Conservation (phyloP, 2,888 invertebrate genomes). For the Halictus ligatus region DNA sequence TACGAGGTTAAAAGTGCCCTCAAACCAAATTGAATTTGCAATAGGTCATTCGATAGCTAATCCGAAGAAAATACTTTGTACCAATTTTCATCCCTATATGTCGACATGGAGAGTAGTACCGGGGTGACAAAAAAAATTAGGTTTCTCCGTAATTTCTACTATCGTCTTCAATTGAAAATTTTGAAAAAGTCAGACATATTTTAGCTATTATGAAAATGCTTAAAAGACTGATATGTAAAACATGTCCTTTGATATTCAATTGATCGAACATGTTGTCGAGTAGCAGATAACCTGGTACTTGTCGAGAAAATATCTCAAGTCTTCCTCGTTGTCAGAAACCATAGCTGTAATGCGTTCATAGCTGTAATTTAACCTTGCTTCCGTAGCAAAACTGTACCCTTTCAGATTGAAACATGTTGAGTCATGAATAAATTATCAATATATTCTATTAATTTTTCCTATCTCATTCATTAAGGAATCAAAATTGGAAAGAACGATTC, state of each 20-base stretch:
- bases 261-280: not conserved
- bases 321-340: not conserved
- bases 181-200: too few relatives aligned
- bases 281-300: constrained; percentile 13
- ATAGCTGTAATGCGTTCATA: not conserved
- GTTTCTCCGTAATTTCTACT: too few relatives aligned
- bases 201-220: not conserved
- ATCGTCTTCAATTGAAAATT: too few relatives aligned
- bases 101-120: too few relatives aligned
- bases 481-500: too few relatives aligned
- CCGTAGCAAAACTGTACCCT: not conserved
- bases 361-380: not conserved
- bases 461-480: too few relatives aligned
- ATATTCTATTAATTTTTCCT: not conserved
- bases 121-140: too few relatives aligned
- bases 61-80: too few relatives aligned
- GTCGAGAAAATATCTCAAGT: constrained; percentile 4
- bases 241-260: not conserved
- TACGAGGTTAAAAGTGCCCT: too few relatives aligned
- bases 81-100: too few relatives aligned
- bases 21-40: too few relatives aligned
- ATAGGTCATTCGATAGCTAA: too few relatives aligned
- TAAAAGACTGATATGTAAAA: not conserved
- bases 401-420: not conserved
- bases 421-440: not conserved